Conservation (phyloP, 1,140 invertebrate genomes). For the Mactra quadrangularis region DNA sequence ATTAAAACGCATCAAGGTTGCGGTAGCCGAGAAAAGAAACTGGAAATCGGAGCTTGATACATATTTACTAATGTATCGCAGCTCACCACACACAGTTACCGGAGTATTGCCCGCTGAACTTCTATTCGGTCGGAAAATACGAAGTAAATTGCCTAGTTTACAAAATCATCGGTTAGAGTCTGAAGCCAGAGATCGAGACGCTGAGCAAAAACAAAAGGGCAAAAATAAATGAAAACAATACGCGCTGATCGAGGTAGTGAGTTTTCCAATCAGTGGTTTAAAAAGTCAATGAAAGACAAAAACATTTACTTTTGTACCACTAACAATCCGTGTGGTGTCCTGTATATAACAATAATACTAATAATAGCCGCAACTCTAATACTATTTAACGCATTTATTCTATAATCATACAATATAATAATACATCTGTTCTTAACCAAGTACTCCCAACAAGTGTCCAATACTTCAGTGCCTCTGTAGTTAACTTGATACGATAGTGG, state of each 20-base stretch:
- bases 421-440: no score
- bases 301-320: constrained; percentile 58
- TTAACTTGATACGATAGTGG: no score
- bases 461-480: no score
- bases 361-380: no score
- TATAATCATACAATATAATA: no score
- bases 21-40: constrained; percentile 58
- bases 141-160: background rate
- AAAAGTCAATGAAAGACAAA: constrained; percentile 48
- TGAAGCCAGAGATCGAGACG: background rate
- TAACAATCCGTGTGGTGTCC: no score
- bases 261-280: constrained; percentile 53
- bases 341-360: no score
- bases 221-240: constrained; percentile 50
- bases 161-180: background rate
- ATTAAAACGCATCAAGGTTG: constrained; percentile 66
- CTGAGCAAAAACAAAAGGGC: no score
- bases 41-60: constrained; percentile 60
- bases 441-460: no score
- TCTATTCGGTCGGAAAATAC: background rate
- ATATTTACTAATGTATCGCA: constrained; percentile 65
- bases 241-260: constrained; percentile 63
- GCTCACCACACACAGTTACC: constrained; percentile 61
- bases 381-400: no score
- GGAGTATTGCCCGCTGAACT: background rate